phyloP scores from a whole-genome alignment of 2,113 vertebrate species.

The Toxostoma redivivum region DNA sequence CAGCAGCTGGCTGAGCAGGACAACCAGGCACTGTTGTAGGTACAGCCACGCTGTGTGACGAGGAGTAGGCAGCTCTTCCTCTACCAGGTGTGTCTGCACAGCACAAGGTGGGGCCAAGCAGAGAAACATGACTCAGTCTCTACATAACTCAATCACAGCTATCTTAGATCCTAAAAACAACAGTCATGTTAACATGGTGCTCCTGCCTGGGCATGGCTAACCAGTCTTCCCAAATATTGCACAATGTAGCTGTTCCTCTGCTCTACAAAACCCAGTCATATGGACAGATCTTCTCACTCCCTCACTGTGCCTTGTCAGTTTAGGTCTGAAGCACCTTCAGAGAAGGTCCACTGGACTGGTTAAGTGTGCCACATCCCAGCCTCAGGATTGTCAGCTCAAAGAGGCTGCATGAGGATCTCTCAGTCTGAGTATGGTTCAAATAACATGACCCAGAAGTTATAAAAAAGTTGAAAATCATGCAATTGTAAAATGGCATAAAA shows the following conservation, averaged over 20 bases:
- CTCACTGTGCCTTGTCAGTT: not conserved
- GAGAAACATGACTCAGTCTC: not conserved
- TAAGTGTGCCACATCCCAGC: not conserved
- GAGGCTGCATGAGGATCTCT: not conserved
- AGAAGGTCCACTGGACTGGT: not conserved
- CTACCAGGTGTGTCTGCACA: not conserved
- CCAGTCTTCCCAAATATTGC: not conserved
- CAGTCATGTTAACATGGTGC: not conserved
- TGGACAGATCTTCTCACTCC: not conserved
- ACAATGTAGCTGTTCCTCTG: not conserved
- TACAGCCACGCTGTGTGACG: fast-evolving
- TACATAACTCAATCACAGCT: not conserved
- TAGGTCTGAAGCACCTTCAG: not conserved
- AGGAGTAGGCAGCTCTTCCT: not conserved
- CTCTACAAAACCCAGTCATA: not conserved
- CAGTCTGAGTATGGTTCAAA: not conserved
- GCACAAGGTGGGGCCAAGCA: not conserved
- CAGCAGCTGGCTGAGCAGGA: not conserved
- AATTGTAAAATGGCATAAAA: not conserved
- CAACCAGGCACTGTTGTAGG: not conserved
- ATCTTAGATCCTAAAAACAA: slow-evolving; percentile 4
- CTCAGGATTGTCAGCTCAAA: not conserved
- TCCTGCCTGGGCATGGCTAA: not conserved
- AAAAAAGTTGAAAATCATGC: not conserved
- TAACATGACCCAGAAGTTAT: not conserved